Base-by-base conservation (phyloP, 2,113 vertebrate species). In the Ophthalmolycus amberensis region DNA sequence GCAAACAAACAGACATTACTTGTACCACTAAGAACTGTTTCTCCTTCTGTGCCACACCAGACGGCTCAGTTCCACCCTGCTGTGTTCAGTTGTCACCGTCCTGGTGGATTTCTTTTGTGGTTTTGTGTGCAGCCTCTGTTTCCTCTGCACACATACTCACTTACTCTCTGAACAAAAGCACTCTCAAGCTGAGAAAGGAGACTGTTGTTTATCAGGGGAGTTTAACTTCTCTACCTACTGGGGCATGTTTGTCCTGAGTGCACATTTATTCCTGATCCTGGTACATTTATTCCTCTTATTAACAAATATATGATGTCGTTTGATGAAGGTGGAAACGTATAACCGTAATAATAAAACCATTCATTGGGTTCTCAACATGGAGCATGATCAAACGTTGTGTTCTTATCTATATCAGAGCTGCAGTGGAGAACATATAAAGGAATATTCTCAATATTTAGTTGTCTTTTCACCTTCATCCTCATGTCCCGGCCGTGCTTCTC, bases 401-500 rank as follows among this genome's bases (percentile, higher is more conserved):
- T 38, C 25, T 68, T 6, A 16, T 44, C 14, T 9, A 25, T 44
- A 12, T 14, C 6, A 6, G 27, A 9, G 27, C 12, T 18, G 14
- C 44, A n/a, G 27, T 22, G 27, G 12, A 50, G 16, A 7, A 50
- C 11, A 32, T 32, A 10, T 2, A 44, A 14, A 25, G 4, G 11
- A 44, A 44, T 25, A 44, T 12, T 9, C 4, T 11, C 8, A 38
- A 38, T 8, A 6, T 7, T 38, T 8, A 8, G 37, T 7, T 38
- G 8, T 38, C 1, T 38, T 38, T 38, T 38, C 37, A 6, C 98
- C 97, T 99, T 99, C 97, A 98, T 98, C 87, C 97, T 96, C 97
- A 99, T 97, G 95, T 99, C 97, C 38, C 98, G 94, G 65, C 97
- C 97, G 3, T 97, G 97, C 75, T 98, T 98, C 95, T 99, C 98